These are phyloP conservation scores for Ataeniobius toweri DNA, from an alignment of 2,797 vertebrate genomes.

Conservation along the genomic window DNA sequence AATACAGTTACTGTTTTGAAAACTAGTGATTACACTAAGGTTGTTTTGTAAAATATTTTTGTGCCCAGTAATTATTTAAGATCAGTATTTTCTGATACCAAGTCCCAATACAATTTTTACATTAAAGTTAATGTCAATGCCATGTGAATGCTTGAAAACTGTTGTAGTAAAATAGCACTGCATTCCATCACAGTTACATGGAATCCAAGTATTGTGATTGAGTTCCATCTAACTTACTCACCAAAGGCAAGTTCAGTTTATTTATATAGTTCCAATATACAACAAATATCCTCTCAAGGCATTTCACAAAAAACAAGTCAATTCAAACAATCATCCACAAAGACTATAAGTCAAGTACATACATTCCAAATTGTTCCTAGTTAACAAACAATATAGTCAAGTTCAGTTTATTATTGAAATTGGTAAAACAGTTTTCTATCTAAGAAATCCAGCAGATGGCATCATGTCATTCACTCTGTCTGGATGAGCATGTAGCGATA, in stretches of 20 bases:
- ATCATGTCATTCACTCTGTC: no score
- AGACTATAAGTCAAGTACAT: no score
- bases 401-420: no score
- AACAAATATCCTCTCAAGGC: no score
- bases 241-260: background rate
- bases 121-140: background rate
- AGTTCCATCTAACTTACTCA: background rate
- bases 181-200: background rate
- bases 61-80: background rate
- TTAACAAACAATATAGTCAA: no score
- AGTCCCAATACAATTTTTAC: background rate
- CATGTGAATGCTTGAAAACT: background rate
- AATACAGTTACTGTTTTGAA: background rate
- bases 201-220: background rate
- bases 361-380: no score
- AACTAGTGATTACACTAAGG: background rate
- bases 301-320: no score
- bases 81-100: background rate
- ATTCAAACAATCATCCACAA: no score
- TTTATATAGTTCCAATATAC: no score
- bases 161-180: background rate
- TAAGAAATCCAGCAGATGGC: no score
- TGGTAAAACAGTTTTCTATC: no score
- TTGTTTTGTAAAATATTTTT: background rate
- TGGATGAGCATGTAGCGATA: no score